A percentile compares a stretch with the other conserved stretches of the same genome.
phyloP scores from a whole-genome alignment of 2,113 vertebrate species.

The Mesembrinibis cayennensis region DNA sequence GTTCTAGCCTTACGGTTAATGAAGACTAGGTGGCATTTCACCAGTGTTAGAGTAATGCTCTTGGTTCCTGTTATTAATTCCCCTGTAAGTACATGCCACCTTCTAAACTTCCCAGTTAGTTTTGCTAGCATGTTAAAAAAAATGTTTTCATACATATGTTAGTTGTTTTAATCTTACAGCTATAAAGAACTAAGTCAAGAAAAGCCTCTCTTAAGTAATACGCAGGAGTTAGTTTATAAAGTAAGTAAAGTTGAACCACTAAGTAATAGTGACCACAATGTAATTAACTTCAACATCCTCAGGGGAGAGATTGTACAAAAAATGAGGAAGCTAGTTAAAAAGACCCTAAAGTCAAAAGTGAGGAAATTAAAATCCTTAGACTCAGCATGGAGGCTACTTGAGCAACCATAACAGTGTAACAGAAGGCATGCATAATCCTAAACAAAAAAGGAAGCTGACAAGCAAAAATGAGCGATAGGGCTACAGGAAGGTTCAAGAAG shows the following conservation, averaged over 20 bases:
- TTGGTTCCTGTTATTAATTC: neutral
- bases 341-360: conserved; percentile 66
- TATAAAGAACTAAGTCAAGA: conserved; percentile 44
- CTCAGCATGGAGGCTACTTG: conserved; percentile 69
- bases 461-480: neutral
- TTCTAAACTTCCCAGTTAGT: conserved; percentile 2
- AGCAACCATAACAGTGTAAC: conserved; percentile 48
- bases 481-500: neutral
- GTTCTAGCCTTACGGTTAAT: neutral
- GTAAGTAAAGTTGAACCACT: conserved; percentile 60
- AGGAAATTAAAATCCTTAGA: conserved; percentile 73
- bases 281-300: conserved; percentile 71
- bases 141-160: conserved; percentile 37
- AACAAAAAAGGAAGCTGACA: conserved; percentile 4
- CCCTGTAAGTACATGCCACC: neutral
- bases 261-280: conserved; percentile 72
- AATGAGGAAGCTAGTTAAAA: conserved; percentile 73
- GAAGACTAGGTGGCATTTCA: conserved; percentile 39
- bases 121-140: neutral
- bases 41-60: neutral
- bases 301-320: conserved; percentile 58
- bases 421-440: conserved; percentile 42
- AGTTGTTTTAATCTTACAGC: conserved; percentile 33
- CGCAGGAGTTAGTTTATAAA: conserved; percentile 57
- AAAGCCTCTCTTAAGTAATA: conserved; percentile 38